Evolutionary conservation across 1,140 invertebrate genomes (phyloP).

Genomic region (Ceratoteleas bidentatus): DNA sequence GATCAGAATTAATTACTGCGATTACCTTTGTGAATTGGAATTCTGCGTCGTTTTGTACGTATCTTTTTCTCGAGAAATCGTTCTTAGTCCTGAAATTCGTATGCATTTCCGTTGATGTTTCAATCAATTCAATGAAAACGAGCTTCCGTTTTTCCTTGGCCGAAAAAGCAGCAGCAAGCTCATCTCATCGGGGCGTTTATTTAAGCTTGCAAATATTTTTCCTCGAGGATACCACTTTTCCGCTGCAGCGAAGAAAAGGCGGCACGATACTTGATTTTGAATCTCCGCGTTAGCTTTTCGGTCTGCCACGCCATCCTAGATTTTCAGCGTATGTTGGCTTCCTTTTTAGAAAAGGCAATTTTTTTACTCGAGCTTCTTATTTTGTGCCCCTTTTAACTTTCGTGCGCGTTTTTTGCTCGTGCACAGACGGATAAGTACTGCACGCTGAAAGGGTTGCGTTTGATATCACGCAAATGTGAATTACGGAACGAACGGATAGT

Average conservation of each 20-base stretch:
- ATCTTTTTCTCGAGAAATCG: background rate
- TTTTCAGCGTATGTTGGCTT: conserved; percentile 4
- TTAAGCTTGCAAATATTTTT: conserved; percentile 33
- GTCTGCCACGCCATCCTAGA: background rate
- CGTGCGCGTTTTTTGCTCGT: conserved; percentile 3
- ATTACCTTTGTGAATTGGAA: background rate
- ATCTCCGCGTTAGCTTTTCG: conserved; percentile 12
- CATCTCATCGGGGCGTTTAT: conserved; percentile 9
- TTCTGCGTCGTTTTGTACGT: background rate
- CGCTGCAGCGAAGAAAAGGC: conserved; percentile 4
- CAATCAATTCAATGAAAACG: conserved; percentile 30
- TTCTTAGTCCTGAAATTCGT: conserved; percentile 8
- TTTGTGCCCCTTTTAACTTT: conserved; percentile 20
- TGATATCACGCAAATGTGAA: conserved; percentile 53
- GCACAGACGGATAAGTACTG: conserved; percentile 37
- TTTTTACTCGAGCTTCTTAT: conserved; percentile 11
- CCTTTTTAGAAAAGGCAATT: background rate
- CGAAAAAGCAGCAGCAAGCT: conserved; percentile 8
- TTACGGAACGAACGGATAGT: conserved; percentile 40
- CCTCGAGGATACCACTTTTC: conserved; percentile 28
- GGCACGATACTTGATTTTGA: conserved; percentile 24
- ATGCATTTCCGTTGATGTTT: conserved; percentile 18
- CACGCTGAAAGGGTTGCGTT: conserved; percentile 46
- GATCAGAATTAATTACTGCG: background rate
- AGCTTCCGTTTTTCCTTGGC: conserved; percentile 5